These are phyloP conservation scores for Caiman crocodilus DNA, from an alignment of 2,797 vertebrate species.

Conservation along the genomic window DNA sequence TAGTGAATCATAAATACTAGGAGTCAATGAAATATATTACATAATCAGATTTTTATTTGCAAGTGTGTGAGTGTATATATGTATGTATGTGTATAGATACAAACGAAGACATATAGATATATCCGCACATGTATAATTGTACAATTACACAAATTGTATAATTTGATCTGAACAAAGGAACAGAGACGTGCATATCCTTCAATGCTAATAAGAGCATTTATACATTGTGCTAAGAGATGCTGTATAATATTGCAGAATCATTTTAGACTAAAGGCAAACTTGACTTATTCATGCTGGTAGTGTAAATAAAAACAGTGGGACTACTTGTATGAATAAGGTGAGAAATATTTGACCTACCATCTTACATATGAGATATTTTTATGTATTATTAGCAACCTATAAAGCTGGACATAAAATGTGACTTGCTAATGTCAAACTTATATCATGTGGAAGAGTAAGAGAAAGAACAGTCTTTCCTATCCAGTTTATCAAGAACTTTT, in stretches of 20 bases:
- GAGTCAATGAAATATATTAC: slow-evolving; percentile 43
- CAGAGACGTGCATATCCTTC: slow-evolving; percentile 23
- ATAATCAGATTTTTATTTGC: slow-evolving; percentile 53
- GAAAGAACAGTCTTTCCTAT: slow-evolving; percentile 71
- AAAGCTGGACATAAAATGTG: slow-evolving; percentile 68
- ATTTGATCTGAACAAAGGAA: slow-evolving; percentile 56
- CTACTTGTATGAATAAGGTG: slow-evolving; percentile 16
- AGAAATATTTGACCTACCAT: slow-evolving; percentile 65
- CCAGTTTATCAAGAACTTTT: slow-evolving; percentile 60
- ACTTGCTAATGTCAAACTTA: slow-evolving; percentile 75
- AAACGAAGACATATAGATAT: background rate
- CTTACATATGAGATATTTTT: slow-evolving; percentile 73
- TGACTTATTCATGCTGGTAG: slow-evolving; percentile 11
- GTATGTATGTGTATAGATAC: too few species aligned
- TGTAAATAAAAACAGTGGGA: slow-evolving; percentile 35
- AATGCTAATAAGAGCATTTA: slow-evolving; percentile 33
- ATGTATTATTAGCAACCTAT: slow-evolving; percentile 75
- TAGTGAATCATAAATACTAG: slow-evolving; percentile 53
- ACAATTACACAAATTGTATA: slow-evolving; percentile 20
- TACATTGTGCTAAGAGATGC: slow-evolving; percentile 42
- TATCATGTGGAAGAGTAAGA: slow-evolving; percentile 71
- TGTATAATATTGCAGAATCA: slow-evolving; percentile 44
- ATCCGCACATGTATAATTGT: background rate
- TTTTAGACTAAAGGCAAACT: slow-evolving; percentile 51
- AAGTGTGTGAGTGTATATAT: background rate